Percentiles rank a stretch among this genome's conserved stretches.
phyloP scores from a whole-genome alignment of 2,113 vertebrate species.

The Hemibagrus wyckioides region DNA sequence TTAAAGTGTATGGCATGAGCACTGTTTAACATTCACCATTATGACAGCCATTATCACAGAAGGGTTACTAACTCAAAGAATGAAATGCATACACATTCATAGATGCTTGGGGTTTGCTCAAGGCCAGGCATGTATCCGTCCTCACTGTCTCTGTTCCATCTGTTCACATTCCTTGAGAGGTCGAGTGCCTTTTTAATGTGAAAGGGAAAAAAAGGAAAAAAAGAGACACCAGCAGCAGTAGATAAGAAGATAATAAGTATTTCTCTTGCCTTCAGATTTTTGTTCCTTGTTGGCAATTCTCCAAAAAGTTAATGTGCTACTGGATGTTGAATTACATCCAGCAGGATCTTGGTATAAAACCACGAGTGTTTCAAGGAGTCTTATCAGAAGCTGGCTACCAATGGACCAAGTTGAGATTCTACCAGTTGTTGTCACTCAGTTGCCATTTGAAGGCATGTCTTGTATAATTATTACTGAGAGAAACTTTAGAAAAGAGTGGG shows the following conservation, averaged over 20 bases:
- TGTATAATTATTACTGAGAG: slow-evolving; percentile 10
- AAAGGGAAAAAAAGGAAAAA: background rate
- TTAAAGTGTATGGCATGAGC: background rate
- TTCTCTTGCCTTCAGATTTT: slow-evolving; percentile 2
- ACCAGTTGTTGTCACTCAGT: background rate
- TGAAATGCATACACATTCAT: slow-evolving; percentile 15
- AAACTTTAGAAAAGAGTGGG: slow-evolving; percentile 24
- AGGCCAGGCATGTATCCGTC: slow-evolving; percentile 7
- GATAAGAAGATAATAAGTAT: background rate
- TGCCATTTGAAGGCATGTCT: slow-evolving; percentile 35
- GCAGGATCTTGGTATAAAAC: background rate
- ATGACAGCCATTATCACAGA: background rate
- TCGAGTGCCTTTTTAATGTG: slow-evolving; percentile 61
- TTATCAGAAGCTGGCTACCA: slow-evolving; percentile 35
- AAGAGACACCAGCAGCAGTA: slow-evolving; percentile 30
- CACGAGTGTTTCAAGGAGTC: background rate
- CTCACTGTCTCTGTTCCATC: slow-evolving; percentile 19
- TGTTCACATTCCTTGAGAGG: slow-evolving; percentile 48
- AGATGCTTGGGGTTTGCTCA: background rate
- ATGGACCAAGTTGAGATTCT: slow-evolving; percentile 45
- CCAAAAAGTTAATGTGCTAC: background rate
- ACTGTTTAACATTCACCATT: background rate
- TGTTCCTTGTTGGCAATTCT: background rate
- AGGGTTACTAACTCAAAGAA: background rate
- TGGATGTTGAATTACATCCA: background rate